Conservation (phyloP, 2,888 invertebrate species). For the Andrena praecox region DNA sequence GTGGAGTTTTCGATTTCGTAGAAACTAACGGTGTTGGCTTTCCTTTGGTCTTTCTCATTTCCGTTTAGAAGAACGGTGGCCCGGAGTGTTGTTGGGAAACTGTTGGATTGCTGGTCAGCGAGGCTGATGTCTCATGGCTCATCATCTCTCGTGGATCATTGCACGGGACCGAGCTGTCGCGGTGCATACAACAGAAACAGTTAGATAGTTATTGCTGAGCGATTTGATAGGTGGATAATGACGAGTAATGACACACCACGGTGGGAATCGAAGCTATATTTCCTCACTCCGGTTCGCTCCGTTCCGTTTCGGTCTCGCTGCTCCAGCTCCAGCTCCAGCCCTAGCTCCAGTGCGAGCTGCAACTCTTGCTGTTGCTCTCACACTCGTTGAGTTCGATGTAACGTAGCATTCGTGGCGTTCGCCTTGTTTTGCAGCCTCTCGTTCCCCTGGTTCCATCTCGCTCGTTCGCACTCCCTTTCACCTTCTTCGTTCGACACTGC, state of each 20-base stretch:
- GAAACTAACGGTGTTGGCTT: no score
- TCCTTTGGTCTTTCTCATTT: background rate
- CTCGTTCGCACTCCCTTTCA: conserved; percentile 30
- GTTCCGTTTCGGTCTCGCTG: background rate
- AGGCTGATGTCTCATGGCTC: background rate
- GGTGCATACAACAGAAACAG: conserved; percentile 66
- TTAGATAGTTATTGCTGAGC: conserved; percentile 82
- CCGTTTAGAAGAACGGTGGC: background rate
- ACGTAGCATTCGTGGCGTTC: conserved; percentile 21
- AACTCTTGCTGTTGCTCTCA: conserved; percentile 2
- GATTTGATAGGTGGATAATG: conserved; percentile 84
- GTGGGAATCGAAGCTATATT: conserved; percentile 72
- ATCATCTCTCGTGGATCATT: conserved; percentile 33
- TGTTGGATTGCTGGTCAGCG: conserved; percentile 75
- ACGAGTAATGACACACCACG: conserved; percentile 83
- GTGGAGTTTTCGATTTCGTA: no score
- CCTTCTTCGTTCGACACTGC: conserved; percentile 33
- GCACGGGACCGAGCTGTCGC: conserved; percentile 12
- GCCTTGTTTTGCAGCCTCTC: conserved; percentile 36
- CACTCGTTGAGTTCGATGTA: conserved; percentile 24
- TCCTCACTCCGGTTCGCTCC: conserved; percentile 24
- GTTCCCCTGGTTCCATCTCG: conserved; percentile 21
- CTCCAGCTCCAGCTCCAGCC: no score
- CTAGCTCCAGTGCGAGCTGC: background rate
- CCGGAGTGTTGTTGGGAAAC: conserved; percentile 18